Evolutionary conservation across 2,888 invertebrate genomes (phyloP).

Genomic region (Gryllus longicercus): DNA sequence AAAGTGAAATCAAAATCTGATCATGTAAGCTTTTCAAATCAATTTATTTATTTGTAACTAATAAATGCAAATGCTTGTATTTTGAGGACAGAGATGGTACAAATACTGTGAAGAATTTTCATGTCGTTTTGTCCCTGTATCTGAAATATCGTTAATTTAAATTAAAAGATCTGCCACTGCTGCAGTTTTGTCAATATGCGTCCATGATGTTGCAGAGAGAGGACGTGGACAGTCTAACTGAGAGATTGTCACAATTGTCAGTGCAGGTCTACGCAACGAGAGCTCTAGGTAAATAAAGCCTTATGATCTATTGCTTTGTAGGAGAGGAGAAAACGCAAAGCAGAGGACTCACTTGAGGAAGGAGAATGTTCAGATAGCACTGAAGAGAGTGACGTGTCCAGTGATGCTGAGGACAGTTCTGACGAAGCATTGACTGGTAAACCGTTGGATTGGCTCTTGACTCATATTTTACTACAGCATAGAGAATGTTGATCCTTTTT

Average conservation of each 20-base stretch:
- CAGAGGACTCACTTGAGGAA: conserved; percentile 39
- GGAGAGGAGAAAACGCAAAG: conserved; percentile 36
- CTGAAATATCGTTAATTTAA: no score
- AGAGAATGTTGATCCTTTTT: neutral
- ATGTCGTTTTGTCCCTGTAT: no score
- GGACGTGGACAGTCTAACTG: conserved; percentile 46
- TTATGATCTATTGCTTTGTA: conserved; percentile 36
- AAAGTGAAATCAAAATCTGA: conserved; percentile 37
- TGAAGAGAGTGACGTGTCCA: conserved; percentile 61
- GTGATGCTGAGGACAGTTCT: conserved; percentile 44
- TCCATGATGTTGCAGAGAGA: conserved; percentile 11
- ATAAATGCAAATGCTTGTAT: no score
- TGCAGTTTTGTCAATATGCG: conserved; percentile 24
- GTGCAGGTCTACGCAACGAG: conserved; percentile 53
- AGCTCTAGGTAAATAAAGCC: conserved; percentile 52
- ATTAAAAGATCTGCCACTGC: conserved; percentile 19
- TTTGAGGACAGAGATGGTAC: no score
- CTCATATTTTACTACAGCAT: neutral
- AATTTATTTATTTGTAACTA: conserved; percentile 19
- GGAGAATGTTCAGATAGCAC: conserved; percentile 40
- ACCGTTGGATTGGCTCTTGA: neutral
- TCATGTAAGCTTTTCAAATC: conserved; percentile 37
- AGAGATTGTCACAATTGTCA: conserved; percentile 47
- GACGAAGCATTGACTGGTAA: conserved; percentile 22
- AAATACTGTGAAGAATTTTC: no score